Evolutionary conservation across 2,888 invertebrate species (phyloP), one percentile per base, ranked within the genome.

Genomic region (Nymphalis urticae): DNA sequence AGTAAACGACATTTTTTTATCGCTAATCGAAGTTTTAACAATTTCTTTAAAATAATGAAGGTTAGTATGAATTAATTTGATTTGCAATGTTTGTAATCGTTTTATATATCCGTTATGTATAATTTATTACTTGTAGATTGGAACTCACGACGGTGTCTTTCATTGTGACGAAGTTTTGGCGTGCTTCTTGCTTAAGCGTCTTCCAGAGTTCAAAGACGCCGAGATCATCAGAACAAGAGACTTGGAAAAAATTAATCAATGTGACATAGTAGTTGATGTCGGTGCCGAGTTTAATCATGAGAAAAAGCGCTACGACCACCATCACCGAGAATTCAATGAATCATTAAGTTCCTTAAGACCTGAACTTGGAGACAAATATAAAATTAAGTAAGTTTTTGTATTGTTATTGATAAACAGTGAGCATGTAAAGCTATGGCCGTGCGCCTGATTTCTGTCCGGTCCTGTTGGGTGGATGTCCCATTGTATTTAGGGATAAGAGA

Each of bases 121-220:
- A 13, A 10, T 27, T 13, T 2, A 48, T n/a, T 60, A 48, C 19
- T 71, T 75, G 3, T 70, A 92, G 92, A 96, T 96, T 71, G 96
- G 96, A 9, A 96, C 96, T 0, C 96, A 96, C 76, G 93, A 95
- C 92, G 98, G 98, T 0, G 93, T 94, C 0, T 98, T 98, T 84
- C 98, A 98, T 87, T 98, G 98, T 80, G 98, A 99, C 83, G 98
- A 99, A 87, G 97, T 96, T 0, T 89, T 99, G n/a, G 99, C 98
- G 0, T 98, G 98, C 85, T 97, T 94, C 81, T 95, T 99, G 96
- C 93, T 99, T 21, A 96, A 96, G 82, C 93, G 94, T 62, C 87
- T 99, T 6, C 97, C 97, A 0, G 93, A 95, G 76, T 98, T 96
- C 85, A 94, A 95, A 79, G 94, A 97, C 87, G 97, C 98, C 0